Evolutionary conservation across 2,113 vertebrate species (phyloP).

Genomic region (Oreotrochilus melanogaster): DNA sequence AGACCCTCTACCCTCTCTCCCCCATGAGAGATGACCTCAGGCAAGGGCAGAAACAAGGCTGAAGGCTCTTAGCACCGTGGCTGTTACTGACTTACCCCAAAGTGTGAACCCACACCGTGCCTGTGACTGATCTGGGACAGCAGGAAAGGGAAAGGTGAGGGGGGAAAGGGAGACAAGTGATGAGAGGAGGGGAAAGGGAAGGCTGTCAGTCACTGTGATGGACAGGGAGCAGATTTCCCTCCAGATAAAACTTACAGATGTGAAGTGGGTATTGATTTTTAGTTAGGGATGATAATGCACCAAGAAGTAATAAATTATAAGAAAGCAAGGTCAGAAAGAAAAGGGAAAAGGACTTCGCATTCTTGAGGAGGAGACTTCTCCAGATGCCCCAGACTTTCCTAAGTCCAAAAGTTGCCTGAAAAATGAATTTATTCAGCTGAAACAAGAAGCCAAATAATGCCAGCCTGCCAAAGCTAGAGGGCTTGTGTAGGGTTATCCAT

Average conservation of each 20-base stretch:
- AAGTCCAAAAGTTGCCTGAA: conserved; percentile 76
- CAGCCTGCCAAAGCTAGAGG: background rate
- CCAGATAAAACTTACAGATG: conserved; percentile 84
- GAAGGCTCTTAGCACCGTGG: background rate
- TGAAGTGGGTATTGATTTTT: conserved; percentile 80
- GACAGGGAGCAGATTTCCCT: conserved; percentile 77
- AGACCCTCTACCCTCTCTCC: background rate
- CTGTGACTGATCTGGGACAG: conserved; percentile 74
- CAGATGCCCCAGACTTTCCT: conserved; percentile 58
- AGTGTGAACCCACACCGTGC: background rate
- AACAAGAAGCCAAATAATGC: background rate
- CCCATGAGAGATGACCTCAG: conserved; percentile 24
- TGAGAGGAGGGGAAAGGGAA: conserved; percentile 46
- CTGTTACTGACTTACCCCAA: conserved; percentile 21
- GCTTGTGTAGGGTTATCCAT: background rate
- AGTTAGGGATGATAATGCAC: conserved; percentile 79
- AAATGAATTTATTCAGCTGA: conserved; percentile 54
- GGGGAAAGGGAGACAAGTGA: background rate
- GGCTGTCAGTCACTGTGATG: conserved; percentile 75
- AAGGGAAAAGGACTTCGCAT: conserved; percentile 59
- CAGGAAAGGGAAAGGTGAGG: conserved; percentile 29
- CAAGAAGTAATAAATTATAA: conserved; percentile 83
- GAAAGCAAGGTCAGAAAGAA: conserved; percentile 78
- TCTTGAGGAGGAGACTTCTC: conserved; percentile 65
- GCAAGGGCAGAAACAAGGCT: conserved; percentile 1